Conservation (phyloP, 2,888 invertebrate genomes). For the Argyra leucocephala region DNA sequence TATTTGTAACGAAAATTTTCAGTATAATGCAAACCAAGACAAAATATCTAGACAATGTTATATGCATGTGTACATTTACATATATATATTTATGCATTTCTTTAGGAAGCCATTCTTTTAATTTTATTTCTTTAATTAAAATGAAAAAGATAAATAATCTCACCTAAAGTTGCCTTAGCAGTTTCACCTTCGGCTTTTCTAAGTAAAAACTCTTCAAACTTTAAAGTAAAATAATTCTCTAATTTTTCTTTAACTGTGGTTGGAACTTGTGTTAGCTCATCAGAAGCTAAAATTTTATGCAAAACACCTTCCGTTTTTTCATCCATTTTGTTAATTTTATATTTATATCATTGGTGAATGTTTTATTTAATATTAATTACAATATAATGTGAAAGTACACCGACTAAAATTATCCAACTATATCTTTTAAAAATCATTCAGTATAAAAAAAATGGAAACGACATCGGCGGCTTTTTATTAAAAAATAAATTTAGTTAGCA, state of each 20-base stretch:
- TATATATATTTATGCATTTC: no score
- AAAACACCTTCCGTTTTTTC: slow-evolving; percentile 40
- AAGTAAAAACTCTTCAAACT: slow-evolving; percentile 62
- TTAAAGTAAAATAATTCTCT: slow-evolving; percentile 50
- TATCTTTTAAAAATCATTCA: background rate
- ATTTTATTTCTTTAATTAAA: slow-evolving; percentile 12
- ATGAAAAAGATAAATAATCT: slow-evolving; percentile 24
- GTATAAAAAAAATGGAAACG: background rate
- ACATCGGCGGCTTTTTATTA: background rate
- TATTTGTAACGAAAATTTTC: background rate
- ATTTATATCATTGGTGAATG: background rate
- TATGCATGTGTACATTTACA: no score
- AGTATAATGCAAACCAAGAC: background rate
- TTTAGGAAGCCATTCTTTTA: background rate
- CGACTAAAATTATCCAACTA: no score
- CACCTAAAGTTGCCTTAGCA: slow-evolving; percentile 31
- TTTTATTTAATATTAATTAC: background rate
- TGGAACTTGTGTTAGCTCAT: slow-evolving; percentile 50
- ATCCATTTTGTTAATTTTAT: slow-evolving; percentile 32
- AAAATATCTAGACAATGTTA: no score
- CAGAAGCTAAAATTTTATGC: slow-evolving; percentile 43
- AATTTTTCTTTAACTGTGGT: slow-evolving; percentile 52
- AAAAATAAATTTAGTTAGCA: no score
- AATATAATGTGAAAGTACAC: no score
- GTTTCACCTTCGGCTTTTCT: slow-evolving; percentile 62